phyloP scores from a whole-genome alignment of 1,140 invertebrate genomes.

The Drosophila seguyi region DNA sequence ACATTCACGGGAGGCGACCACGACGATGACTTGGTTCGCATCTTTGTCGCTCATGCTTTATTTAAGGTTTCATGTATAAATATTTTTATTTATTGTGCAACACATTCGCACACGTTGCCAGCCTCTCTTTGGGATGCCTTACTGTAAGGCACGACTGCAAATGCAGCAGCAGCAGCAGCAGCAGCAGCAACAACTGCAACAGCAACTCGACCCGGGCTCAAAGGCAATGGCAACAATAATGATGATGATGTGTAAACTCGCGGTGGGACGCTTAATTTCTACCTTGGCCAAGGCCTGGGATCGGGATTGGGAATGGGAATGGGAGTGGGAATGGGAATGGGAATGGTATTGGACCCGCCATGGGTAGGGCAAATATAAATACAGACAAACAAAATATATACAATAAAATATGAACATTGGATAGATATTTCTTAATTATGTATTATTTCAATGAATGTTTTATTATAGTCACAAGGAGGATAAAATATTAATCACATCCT shows the following conservation, averaged over 20 bases:
- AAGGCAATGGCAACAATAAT: slow-evolving; percentile 73
- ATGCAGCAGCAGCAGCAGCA: slow-evolving; percentile 34
- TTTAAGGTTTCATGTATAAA: slow-evolving; percentile 84
- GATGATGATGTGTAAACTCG: slow-evolving; percentile 84
- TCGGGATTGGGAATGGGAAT: slow-evolving; percentile 29
- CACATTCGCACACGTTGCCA: slow-evolving; percentile 80
- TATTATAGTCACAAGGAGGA: not conserved
- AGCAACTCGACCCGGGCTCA: slow-evolving; percentile 21
- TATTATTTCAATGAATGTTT: no score
- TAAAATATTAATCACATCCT: not conserved
- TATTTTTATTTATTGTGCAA: slow-evolving; percentile 84
- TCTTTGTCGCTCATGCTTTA: slow-evolving; percentile 83
- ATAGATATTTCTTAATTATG: not conserved
- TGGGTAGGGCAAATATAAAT: slow-evolving; percentile 54
- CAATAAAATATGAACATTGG: not conserved
- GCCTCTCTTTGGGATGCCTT: slow-evolving; percentile 54
- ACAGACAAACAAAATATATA: not conserved
- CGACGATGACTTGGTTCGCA: slow-evolving; percentile 70
- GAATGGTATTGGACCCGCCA: slow-evolving; percentile 27
- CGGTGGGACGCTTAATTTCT: slow-evolving; percentile 82
- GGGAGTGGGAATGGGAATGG: slow-evolving; percentile 8
- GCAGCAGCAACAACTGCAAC: slow-evolving; percentile 16
- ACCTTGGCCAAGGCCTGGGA: slow-evolving; percentile 64
- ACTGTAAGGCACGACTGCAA: slow-evolving; percentile 64
- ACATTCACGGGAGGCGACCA: slow-evolving; percentile 8